These are phyloP conservation scores for Chromoteleia sp. DNA, from an alignment of 2,888 invertebrate species.

Conservation along the genomic window DNA sequence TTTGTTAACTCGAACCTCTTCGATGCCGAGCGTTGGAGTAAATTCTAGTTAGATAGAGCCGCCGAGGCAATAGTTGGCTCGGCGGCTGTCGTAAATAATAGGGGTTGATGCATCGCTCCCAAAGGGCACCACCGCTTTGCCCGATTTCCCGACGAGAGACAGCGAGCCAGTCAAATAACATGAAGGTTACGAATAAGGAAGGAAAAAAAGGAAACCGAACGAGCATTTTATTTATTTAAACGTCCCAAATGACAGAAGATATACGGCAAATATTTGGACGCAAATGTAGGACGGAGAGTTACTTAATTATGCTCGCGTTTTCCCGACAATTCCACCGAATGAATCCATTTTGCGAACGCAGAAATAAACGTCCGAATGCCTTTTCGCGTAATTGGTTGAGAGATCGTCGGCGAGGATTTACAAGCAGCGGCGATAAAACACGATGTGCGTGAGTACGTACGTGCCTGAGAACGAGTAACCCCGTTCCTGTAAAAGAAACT, in stretches of 20 bases:
- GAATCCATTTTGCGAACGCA: slow-evolving; percentile 28
- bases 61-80: slow-evolving; percentile 76
- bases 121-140: slow-evolving; percentile 72
- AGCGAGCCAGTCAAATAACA: slow-evolving; percentile 45
- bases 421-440: slow-evolving; percentile 66
- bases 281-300: slow-evolving; percentile 14
- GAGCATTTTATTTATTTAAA: slow-evolving; percentile 24
- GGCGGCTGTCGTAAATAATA: slow-evolving; percentile 77
- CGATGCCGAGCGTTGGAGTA: slow-evolving; percentile 71
- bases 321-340: slow-evolving; percentile 8
- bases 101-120: slow-evolving; percentile 82
- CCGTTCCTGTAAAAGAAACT: slow-evolving; percentile 56
- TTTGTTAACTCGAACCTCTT: slow-evolving; percentile 64
- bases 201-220: slow-evolving; percentile 1
- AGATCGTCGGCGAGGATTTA: slow-evolving; percentile 65
- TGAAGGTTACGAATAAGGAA: slow-evolving; percentile 29
- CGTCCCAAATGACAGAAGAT: not conserved
- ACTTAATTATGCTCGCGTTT: slow-evolving; percentile 38
- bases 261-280: not conserved
- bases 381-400: slow-evolving; percentile 63
- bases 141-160: slow-evolving; percentile 70
- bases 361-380: slow-evolving; percentile 54
- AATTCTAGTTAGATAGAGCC: slow-evolving; percentile 79
- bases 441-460: slow-evolving; percentile 67
- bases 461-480: slow-evolving; percentile 63